Percentiles rank a stretch among this genome's conserved stretches.
phyloP scores from a whole-genome alignment of 2,888 invertebrate species.

The Druceiella hillmani region DNA sequence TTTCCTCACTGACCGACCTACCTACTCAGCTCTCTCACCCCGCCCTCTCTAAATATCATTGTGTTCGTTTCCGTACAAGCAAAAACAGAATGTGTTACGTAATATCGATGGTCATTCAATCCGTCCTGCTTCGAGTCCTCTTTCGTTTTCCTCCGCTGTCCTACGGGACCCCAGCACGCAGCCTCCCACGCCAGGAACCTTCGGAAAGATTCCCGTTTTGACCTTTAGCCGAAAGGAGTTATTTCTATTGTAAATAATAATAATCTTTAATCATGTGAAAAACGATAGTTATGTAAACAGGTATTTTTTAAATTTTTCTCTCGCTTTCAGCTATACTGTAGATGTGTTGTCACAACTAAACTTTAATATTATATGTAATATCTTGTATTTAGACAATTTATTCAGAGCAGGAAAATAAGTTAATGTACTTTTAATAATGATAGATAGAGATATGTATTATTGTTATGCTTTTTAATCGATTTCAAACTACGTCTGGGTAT shows the following conservation, averaged over 20 bases:
- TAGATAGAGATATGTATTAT: no score
- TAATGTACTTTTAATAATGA: constrained; percentile 42
- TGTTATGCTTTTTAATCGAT: no score
- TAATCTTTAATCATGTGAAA: constrained; percentile 46
- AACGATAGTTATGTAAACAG: constrained; percentile 50
- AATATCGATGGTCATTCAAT: constrained; percentile 31
- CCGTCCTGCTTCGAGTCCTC: no score
- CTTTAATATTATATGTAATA: constrained; percentile 38
- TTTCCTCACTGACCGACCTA: not conserved
- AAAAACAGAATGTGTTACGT: constrained; percentile 27
- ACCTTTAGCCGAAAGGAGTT: constrained; percentile 29
- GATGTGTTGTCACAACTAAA: constrained; percentile 52
- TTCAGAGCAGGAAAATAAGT: constrained; percentile 45
- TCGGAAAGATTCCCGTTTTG: constrained; percentile 9
- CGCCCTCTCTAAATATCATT: constrained; percentile 2
- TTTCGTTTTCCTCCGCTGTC: no score
- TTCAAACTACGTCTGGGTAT: no score
- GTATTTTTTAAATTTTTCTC: constrained; percentile 53
- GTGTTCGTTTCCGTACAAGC: constrained; percentile 6
- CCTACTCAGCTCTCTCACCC: not conserved
- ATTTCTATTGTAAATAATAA: constrained; percentile 51
- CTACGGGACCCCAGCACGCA: constrained; percentile 30
- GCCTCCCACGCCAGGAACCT: constrained; percentile 6
- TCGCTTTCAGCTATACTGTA: constrained; percentile 54
- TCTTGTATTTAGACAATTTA: constrained; percentile 45